Percentiles rank a stretch among this genome's conserved stretches.
Evolutionary conservation across 2,888 invertebrate genomes (phyloP).

Genomic region (Ectobius pallidus): DNA sequence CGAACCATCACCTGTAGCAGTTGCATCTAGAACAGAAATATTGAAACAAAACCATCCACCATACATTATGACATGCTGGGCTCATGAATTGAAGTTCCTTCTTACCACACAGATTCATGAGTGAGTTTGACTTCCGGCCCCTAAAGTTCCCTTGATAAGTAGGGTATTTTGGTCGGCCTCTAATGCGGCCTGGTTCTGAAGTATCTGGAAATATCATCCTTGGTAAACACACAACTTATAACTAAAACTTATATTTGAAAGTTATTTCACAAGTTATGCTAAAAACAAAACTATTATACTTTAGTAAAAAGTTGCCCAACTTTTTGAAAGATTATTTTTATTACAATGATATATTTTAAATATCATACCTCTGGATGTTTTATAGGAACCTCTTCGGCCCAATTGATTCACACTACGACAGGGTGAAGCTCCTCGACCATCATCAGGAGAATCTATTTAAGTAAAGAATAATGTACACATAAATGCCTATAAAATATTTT

Average conservation of each 20-base stretch:
- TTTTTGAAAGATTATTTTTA: neutral
- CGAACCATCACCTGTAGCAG: slow-evolving; percentile 33
- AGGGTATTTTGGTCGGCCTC: slow-evolving; percentile 83
- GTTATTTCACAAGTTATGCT: no score
- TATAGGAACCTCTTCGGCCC: slow-evolving; percentile 84
- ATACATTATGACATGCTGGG: slow-evolving; percentile 46
- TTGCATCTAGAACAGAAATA: slow-evolving; percentile 38
- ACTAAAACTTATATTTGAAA: neutral
- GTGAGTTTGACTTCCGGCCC: slow-evolving; percentile 90
- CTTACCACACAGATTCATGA: slow-evolving; percentile 97
- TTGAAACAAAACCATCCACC: slow-evolving; percentile 38
- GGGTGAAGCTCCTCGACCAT: slow-evolving; percentile 76
- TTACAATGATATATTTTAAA: neutral
- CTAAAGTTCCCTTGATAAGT: slow-evolving; percentile 87
- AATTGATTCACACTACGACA: slow-evolving; percentile 68
- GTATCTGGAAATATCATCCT: slow-evolving; percentile 72
- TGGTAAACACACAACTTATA: neutral
- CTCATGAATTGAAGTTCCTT: slow-evolving; percentile 50
- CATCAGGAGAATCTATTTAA: slow-evolving; percentile 59
- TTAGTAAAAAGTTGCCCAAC: no score
- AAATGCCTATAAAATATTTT: no score
- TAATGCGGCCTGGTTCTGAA: slow-evolving; percentile 76
- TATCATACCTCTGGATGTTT: slow-evolving; percentile 78
- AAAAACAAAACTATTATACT: no score
- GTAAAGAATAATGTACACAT: slow-evolving; percentile 52